These are phyloP conservation scores for Polymixis flavicincta DNA, from an alignment of 2,888 invertebrate species.

Conservation along the genomic window DNA sequence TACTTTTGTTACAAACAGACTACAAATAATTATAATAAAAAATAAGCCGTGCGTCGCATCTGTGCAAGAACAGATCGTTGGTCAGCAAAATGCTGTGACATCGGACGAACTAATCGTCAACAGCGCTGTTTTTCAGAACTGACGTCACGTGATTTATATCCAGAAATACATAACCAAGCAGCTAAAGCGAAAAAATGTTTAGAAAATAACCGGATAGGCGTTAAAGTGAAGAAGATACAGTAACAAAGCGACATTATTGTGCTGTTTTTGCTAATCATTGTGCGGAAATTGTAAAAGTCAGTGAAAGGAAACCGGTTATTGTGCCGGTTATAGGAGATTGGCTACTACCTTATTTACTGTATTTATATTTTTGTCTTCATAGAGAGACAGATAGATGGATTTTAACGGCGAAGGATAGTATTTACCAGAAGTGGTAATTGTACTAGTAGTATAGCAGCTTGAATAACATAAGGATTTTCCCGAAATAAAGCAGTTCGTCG, in stretches of 20 bases:
- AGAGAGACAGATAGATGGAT: not conserved
- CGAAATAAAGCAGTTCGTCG: no score
- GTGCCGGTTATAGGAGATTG: conserved; percentile 34
- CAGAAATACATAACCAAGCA: not conserved
- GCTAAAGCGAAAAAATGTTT: not conserved
- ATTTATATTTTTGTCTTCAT: conserved; percentile 9
- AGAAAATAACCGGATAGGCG: not conserved
- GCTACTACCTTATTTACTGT: conserved; percentile 6
- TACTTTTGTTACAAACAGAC: no score
- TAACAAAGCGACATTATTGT: conserved; percentile 36
- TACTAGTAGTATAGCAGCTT: not conserved
- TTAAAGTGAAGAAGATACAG: conserved; percentile 17
- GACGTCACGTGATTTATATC: no score
- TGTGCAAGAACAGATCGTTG: no score
- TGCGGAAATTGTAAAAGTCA: conserved; percentile 52
- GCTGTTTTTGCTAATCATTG: conserved; percentile 43
- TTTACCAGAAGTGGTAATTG: not conserved
- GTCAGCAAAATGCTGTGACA: no score
- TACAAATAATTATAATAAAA: no score
- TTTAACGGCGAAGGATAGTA: not conserved
- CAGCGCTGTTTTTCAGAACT: no score
- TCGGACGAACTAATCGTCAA: no score
- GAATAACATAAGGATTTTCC: not conserved
- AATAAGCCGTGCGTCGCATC: no score
- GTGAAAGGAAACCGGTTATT: conserved; percentile 39